Evolutionary conservation across 2,113 vertebrate genomes (phyloP), one percentile per base, ranked within the genome.

Genomic region (Numenius arquata): DNA sequence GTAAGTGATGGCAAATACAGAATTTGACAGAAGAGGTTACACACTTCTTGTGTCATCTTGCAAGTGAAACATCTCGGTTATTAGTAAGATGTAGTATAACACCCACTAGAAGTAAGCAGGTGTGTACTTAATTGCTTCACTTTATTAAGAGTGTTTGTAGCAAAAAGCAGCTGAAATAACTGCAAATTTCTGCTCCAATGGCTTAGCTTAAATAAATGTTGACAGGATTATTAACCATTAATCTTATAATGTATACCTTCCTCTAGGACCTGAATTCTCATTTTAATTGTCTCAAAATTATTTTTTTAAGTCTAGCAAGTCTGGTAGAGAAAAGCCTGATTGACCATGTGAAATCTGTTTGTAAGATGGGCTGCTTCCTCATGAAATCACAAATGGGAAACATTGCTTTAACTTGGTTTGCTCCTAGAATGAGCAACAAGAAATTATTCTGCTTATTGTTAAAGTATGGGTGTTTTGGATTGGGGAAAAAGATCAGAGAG

Each of bases 161-260:
- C n/a, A 68, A 88, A 10, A 70, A 55, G 63, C 48, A 73, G 63
- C 62, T 62, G 50, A 96, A 94, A n/a, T 50, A 66, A 76, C 38
- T 95, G 36, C 65, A 76, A 75, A 88, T 48, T 91, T 88, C 53
- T 91, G 62, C 29, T 93, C 34, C 43, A 26, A 19, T 41, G 41
- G 36, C 29, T 93, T 72, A 75, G 30, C 22, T 87, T 79, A 88
- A 95, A 50, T 77, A 80, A 90, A 91, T n/a, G 63, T 32, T 90
- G 79, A 95, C 52, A 93, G 75, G 48, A 68, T 94, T 96, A 92
- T 88, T 75, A 52, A 52, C 56, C 91, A 82, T 87, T 94, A 88
- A 75, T 85, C 74, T 87, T 85, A 68, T 19, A 93, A 93, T 32
- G 23, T 12, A 26, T 58, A 72, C 77, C 29, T 94, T 95, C 48